Evolutionary conservation across 2,113 vertebrate species (phyloP).

Genomic region (Muscicapa adusta): DNA sequence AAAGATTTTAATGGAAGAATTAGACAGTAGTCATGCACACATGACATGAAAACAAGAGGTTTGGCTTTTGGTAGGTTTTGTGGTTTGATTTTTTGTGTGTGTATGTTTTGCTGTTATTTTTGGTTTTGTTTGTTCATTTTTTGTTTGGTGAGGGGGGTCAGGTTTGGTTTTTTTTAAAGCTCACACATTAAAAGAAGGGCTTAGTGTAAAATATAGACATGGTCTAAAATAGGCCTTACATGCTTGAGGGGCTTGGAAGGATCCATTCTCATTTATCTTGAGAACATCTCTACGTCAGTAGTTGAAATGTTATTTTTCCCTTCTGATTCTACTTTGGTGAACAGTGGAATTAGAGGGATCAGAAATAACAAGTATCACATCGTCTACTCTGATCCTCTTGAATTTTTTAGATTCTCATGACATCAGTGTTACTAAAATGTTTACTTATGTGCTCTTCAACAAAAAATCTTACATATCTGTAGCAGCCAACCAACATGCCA

Average conservation of each 20-base stretch:
- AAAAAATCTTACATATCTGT: neutral
- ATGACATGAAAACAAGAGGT: neutral
- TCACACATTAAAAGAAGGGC: neutral
- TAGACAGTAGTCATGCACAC: neutral
- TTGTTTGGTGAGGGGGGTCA: neutral
- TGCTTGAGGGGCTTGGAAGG: neutral
- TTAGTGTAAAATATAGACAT: neutral
- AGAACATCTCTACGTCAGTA: neutral
- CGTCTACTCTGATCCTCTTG: neutral
- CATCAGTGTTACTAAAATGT: neutral
- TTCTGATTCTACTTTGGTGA: neutral
- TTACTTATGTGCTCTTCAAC: neutral
- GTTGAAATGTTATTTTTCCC: neutral
- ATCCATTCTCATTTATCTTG: neutral
- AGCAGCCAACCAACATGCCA: neutral
- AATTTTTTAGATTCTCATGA: neutral
- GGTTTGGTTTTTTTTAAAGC: neutral
- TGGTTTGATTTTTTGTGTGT: neutral
- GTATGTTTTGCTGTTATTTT: neutral
- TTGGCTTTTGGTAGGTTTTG: neutral
- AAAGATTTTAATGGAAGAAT: constrained; percentile 1
- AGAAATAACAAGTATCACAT: neutral
- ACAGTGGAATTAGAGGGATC: neutral
- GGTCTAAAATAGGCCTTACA: neutral
- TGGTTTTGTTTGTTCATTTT: neutral